Percentiles rank a stretch among this genome's conserved stretches.
Conservation (phyloP, 2,888 invertebrate species). For the Sepioteuthis lessoniana region DNA sequence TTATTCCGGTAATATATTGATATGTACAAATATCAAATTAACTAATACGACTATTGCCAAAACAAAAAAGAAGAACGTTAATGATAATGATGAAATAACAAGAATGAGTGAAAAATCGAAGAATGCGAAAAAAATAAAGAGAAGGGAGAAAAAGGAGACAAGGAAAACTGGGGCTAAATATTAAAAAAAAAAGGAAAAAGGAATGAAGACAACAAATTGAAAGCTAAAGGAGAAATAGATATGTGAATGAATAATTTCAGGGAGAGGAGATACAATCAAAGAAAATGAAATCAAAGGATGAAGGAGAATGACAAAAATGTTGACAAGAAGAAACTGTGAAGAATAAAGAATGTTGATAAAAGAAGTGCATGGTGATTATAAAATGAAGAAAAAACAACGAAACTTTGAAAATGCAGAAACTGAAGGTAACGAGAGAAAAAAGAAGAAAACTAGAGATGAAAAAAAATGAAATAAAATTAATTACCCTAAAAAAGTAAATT, state of each 20-base stretch:
- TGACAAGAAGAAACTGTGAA: neutral
- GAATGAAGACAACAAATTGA: neutral
- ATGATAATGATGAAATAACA: neutral
- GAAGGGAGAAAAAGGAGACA: neutral
- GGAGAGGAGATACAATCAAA: neutral
- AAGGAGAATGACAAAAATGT: neutral
- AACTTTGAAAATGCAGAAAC: too few species aligned
- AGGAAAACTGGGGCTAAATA: neutral
- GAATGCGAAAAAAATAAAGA: neutral
- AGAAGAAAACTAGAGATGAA: too few species aligned
- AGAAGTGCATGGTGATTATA: neutral
- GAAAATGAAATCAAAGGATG: neutral
- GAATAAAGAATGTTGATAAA: neutral
- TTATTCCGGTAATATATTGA: neutral
- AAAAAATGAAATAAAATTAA: too few species aligned
- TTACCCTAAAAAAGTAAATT: too few species aligned
- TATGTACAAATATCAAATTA: neutral
- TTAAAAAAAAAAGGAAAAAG: neutral
- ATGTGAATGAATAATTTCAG: accelerated
- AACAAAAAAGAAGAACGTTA: too few species aligned
- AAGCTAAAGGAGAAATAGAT: neutral
- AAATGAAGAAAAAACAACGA: too few species aligned
- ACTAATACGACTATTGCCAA: too few species aligned
- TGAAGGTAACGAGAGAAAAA: too few species aligned
- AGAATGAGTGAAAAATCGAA: neutral